These are phyloP conservation scores for Gopherus evgoodei DNA, from an alignment of 2,113 vertebrate genomes.

Conservation along the genomic window DNA sequence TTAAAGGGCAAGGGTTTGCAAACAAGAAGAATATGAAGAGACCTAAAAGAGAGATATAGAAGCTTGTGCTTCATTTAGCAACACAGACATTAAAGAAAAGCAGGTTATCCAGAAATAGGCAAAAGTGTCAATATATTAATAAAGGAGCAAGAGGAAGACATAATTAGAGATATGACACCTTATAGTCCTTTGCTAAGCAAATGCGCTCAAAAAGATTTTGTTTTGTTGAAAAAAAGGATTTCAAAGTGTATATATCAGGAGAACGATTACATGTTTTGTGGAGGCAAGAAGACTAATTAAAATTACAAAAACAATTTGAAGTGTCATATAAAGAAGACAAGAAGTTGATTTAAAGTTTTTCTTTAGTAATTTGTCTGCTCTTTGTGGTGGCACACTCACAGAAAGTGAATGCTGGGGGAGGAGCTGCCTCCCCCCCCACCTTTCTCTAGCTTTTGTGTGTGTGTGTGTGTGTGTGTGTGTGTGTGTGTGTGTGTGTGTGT, in stretches of 20 bases:
- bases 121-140: not conserved
- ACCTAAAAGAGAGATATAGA: not conserved
- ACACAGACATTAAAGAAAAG: accelerated
- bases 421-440: not conserved
- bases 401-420: slow-evolving; percentile 68
- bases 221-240: slow-evolving; percentile 43
- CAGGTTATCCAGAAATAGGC: not conserved
- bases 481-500: slow-evolving; percentile 21
- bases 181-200: slow-evolving; percentile 52
- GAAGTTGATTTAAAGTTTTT: slow-evolving; percentile 78
- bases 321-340: slow-evolving; percentile 5
- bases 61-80: not conserved
- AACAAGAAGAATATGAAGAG: slow-evolving; percentile 35
- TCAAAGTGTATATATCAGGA: slow-evolving; percentile 29
- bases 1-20: not conserved
- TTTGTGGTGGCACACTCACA: slow-evolving; percentile 80
- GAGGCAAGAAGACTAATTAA: slow-evolving; percentile 59
- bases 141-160: not conserved
- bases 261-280: slow-evolving; percentile 28
- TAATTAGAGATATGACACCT: not conserved
- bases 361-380: slow-evolving; percentile 70
- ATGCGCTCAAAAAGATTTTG: slow-evolving; percentile 1
- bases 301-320: slow-evolving; percentile 53
- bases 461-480: not conserved
- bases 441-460: not conserved